These are phyloP conservation scores for silkworm (Bombyx mori) DNA, from an alignment of 1,140 invertebrate species.

Conservation along the genomic window DNA sequence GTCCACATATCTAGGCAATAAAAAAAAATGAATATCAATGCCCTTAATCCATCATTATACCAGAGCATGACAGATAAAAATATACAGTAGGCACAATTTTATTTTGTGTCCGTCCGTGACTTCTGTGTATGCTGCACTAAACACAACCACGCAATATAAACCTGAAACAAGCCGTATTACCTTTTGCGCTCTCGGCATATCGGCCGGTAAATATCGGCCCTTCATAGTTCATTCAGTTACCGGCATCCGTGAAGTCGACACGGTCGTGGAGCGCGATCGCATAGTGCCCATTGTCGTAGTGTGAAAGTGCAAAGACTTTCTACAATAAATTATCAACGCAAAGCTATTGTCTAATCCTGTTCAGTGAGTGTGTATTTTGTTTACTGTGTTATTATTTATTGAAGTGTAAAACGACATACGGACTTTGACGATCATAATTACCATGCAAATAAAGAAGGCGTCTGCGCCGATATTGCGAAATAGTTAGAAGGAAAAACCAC, in stretches of 20 bases:
- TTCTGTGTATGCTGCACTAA: too few species aligned
- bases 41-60: too few species aligned
- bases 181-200: slow-evolving; percentile 20
- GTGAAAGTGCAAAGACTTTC: slow-evolving; percentile 46
- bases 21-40: too few species aligned
- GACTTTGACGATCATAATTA: slow-evolving; percentile 23
- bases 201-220: slow-evolving; percentile 19
- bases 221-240: slow-evolving; percentile 13
- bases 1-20: too few species aligned
- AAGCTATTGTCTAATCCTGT: slow-evolving; percentile 10
- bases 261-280: slow-evolving; percentile 7
- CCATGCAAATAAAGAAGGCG: slow-evolving; percentile 18
- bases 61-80: too few species aligned
- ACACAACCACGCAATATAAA: slow-evolving; percentile 7
- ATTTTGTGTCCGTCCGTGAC: too few species aligned
- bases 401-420: slow-evolving; percentile 1
- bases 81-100: too few species aligned
- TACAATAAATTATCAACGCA: slow-evolving; percentile 22
- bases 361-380: neutral
- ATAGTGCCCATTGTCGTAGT: slow-evolving; percentile 24
- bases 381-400: neutral
- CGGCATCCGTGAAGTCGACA: slow-evolving; percentile 11
- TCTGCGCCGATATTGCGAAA: slow-evolving; percentile 16
- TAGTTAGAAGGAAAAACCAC: slow-evolving; percentile 12
- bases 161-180: slow-evolving; percentile 11